These are phyloP conservation scores for Orchesella flavescens DNA, from an alignment of 2,888 invertebrate species.

Conservation along the genomic window DNA sequence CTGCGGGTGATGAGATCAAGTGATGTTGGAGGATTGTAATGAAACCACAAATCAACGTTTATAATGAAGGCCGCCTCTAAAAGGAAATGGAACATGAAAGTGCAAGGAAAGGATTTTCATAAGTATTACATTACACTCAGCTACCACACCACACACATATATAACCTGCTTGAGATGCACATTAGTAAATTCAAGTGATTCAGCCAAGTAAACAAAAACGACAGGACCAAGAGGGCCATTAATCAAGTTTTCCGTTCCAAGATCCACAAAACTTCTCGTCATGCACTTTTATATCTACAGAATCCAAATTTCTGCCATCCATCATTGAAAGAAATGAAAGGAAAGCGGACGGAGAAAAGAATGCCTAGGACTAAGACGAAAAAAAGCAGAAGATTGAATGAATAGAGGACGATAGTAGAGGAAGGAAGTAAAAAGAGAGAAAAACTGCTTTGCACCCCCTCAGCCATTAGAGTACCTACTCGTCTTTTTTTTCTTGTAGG, in stretches of 20 bases:
- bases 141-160: too few species aligned
- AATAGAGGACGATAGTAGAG: slow-evolving; percentile 1
- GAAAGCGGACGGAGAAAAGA: slow-evolving; percentile 14
- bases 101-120: too few species aligned
- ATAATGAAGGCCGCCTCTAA: too few species aligned
- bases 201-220: slow-evolving; percentile 52
- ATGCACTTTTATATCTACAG: slow-evolving; percentile 54
- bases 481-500: slow-evolving; percentile 6
- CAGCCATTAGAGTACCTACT: slow-evolving; percentile 24
- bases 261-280: slow-evolving; percentile 43
- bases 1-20: too few species aligned
- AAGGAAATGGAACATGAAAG: too few species aligned
- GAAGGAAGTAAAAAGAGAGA: slow-evolving; percentile 7
- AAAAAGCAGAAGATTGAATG: slow-evolving; percentile 9
- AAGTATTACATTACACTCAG: too few species aligned
- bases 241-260: slow-evolving; percentile 54
- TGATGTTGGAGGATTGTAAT: too few species aligned
- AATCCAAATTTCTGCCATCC: slow-evolving; percentile 63
- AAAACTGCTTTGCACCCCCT: slow-evolving; percentile 22
- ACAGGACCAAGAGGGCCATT: slow-evolving; percentile 51
- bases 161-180: too few species aligned
- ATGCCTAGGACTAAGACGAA: neutral
- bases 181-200: slow-evolving; percentile 28
- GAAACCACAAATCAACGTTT: too few species aligned
- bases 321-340: slow-evolving; percentile 58